phyloP scores from a whole-genome alignment of 2,888 invertebrate genomes.

The Xylota sylvarum region DNA sequence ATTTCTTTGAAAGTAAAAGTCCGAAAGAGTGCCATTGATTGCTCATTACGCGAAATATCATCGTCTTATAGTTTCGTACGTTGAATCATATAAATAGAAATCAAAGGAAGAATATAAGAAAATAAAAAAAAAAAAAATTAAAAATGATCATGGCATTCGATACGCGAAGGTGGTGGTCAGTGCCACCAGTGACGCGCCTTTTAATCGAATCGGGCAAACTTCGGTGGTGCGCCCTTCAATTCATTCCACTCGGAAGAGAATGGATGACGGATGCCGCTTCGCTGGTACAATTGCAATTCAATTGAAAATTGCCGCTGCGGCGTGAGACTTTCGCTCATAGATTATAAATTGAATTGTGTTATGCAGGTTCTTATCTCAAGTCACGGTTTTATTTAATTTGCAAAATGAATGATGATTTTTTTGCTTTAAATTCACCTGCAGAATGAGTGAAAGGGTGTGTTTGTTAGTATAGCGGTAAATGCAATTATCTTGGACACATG shows the following conservation, averaged over 20 bases:
- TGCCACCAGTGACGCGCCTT: slow-evolving; percentile 53
- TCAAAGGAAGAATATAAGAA: slow-evolving; percentile 16
- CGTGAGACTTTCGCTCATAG: slow-evolving; percentile 69
- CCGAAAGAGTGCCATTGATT: slow-evolving; percentile 53
- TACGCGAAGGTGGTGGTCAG: slow-evolving; percentile 67
- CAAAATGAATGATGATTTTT: slow-evolving; percentile 19
- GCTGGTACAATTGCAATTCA: slow-evolving; percentile 50
- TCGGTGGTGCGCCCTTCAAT: slow-evolving; percentile 61
- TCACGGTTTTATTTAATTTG: slow-evolving; percentile 65
- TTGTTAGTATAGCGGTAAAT: slow-evolving; percentile 5
- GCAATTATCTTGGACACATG: slow-evolving; percentile 18
- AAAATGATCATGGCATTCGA: slow-evolving; percentile 65
- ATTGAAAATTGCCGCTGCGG: slow-evolving; percentile 53
- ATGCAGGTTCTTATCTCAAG: slow-evolving; percentile 65
- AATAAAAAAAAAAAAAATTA: slow-evolving; percentile 33
- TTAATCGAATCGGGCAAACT: slow-evolving; percentile 51
- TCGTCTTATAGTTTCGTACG: slow-evolving; percentile 26
- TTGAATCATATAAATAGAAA: slow-evolving; percentile 17
- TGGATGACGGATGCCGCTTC: slow-evolving; percentile 60
- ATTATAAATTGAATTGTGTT: slow-evolving; percentile 65
- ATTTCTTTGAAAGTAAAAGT: slow-evolving; percentile 75
- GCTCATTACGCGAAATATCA: slow-evolving; percentile 38
- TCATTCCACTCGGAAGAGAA: slow-evolving; percentile 51
- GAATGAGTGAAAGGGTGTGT: slow-evolving; percentile 40
- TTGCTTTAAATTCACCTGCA: background rate